phyloP scores from a whole-genome alignment of 2,888 invertebrate genomes.

The Rhimphoctona megacephalus region DNA sequence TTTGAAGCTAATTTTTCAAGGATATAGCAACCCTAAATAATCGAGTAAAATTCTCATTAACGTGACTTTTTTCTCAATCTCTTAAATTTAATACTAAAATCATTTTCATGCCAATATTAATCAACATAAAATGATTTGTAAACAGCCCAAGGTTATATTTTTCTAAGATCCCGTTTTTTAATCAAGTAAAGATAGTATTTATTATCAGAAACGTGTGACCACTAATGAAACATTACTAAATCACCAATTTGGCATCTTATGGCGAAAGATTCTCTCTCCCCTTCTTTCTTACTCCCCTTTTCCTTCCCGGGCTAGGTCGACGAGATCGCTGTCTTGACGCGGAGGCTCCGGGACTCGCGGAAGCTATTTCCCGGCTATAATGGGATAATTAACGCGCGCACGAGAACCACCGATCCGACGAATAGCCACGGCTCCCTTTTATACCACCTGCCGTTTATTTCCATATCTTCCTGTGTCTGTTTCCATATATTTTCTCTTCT shows the following conservation, averaged over 20 bases:
- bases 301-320: conserved; percentile 56
- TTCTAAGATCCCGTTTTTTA: background rate
- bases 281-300: conserved; percentile 46
- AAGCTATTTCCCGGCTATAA: conserved; percentile 82
- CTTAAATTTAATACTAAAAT: background rate
- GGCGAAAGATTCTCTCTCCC: conserved; percentile 30
- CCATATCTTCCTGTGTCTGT: conserved; percentile 36
- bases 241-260: conserved; percentile 35
- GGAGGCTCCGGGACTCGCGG: conserved; percentile 74
- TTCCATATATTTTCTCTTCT: conserved; percentile 9
- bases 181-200: background rate
- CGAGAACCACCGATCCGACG: conserved; percentile 79
- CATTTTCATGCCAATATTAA: background rate
- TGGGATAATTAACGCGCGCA: conserved; percentile 82
- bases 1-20: background rate
- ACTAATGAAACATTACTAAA: conserved; percentile 20
- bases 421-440: conserved; percentile 72
- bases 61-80: background rate
- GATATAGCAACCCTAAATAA: background rate
- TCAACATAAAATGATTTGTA: background rate
- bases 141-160: background rate
- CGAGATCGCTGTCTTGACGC: conserved; percentile 68
- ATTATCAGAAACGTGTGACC: background rate
- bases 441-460: conserved; percentile 49
- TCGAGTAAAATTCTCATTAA: background rate